These are phyloP conservation scores for Heliangelus exortis DNA, from an alignment of 2,797 vertebrate species.

Conservation along the genomic window DNA sequence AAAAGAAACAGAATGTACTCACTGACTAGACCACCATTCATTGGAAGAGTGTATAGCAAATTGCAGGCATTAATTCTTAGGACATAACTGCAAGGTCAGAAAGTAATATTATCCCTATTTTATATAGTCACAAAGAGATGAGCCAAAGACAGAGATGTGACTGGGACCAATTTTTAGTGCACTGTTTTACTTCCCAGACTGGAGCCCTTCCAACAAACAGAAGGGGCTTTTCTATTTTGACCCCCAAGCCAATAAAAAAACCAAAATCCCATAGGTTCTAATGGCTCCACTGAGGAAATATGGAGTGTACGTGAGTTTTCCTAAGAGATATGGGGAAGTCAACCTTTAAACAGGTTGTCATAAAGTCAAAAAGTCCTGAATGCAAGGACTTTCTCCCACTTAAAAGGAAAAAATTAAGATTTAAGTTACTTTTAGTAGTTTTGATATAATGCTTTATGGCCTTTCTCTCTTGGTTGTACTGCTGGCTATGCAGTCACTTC, in stretches of 20 bases:
- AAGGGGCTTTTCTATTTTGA: not conserved
- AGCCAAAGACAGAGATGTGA: not conserved
- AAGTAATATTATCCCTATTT: not conserved
- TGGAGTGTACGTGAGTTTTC: not conserved
- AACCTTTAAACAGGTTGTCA: not conserved
- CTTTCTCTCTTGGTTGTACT: not conserved
- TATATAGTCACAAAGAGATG: not conserved
- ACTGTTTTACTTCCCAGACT: not conserved
- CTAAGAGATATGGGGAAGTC: not conserved
- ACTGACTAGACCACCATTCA: not conserved
- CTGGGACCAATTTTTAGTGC: not conserved
- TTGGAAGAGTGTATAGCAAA: rapidly evolving
- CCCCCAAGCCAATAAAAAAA: not conserved
- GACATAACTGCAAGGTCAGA: not conserved
- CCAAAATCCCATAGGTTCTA: not conserved
- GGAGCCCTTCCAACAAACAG: not conserved
- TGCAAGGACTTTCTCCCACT: not conserved
- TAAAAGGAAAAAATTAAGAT: not conserved
- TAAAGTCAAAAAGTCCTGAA: not conserved
- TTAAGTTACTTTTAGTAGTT: not conserved
- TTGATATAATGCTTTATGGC: not conserved
- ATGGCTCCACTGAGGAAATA: not conserved
- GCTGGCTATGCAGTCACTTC: not conserved
- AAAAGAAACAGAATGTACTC: not conserved
- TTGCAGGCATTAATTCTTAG: not conserved